Percentiles rank a stretch among this genome's conserved stretches.
phyloP scores from a whole-genome alignment of 2,113 vertebrate genomes.

The Aptenodytes forsteri region DNA sequence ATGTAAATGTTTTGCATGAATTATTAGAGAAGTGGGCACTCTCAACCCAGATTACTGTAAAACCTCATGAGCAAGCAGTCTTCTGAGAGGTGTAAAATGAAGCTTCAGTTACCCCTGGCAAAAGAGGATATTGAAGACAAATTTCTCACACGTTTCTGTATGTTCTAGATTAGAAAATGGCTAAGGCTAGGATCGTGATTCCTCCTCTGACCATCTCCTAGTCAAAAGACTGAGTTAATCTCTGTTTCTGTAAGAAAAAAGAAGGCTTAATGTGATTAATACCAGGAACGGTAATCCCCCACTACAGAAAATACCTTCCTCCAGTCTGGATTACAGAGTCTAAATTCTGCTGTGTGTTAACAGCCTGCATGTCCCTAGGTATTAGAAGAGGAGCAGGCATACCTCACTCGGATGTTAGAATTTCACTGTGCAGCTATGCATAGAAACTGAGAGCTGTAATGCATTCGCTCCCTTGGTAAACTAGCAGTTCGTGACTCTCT shows the following conservation, averaged over 20 bases:
- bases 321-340: not conserved
- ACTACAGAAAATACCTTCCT: not conserved
- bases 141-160: not conserved
- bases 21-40: not conserved
- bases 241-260: not conserved
- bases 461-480: not conserved
- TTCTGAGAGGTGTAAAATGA: not conserved
- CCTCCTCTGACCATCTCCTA: not conserved
- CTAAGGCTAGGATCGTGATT: not conserved
- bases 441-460: not conserved
- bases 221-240: not conserved
- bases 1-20: not conserved
- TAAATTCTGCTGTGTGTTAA: not conserved
- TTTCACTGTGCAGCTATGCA: slow-evolving; percentile 1
- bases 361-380: not conserved
- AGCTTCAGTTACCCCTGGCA: not conserved
- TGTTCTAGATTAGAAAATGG: not conserved
- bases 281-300: not conserved
- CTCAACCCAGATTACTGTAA: not conserved
- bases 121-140: not conserved
- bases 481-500: slow-evolving; percentile 19
- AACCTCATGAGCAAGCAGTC: not conserved
- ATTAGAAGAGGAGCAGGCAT: not conserved
- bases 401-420: not conserved
- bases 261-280: not conserved